Evolutionary conservation across 53 echinoderm and acorn worm genomes (phyloP).

Genomic region (Crossaster papposus): DNA sequence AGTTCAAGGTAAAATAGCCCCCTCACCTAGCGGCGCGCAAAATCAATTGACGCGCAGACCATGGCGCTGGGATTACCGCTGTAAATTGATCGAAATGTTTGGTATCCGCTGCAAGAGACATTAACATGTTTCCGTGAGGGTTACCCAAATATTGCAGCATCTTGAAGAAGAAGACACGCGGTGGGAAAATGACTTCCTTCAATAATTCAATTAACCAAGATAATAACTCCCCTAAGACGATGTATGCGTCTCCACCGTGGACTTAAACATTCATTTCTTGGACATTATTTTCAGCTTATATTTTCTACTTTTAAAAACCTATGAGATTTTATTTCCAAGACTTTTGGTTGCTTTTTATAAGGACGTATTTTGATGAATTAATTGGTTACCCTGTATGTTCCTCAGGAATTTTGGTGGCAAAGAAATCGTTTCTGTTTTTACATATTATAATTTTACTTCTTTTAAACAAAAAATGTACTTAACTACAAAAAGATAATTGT

Average conservation of each 20-base stretch:
- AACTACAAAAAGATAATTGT: background rate
- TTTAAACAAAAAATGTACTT: background rate
- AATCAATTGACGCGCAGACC: constrained; percentile 40
- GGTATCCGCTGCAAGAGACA: constrained; percentile 14
- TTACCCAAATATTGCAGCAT: constrained; percentile 40
- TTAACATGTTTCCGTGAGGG: constrained; percentile 46
- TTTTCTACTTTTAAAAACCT: too few relatives aligned
- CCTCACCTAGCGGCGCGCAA: background rate
- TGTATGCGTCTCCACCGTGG: background rate
- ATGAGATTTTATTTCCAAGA: too few relatives aligned
- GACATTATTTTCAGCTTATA: too few relatives aligned
- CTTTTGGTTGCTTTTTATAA: too few relatives aligned
- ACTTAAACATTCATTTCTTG: background rate
- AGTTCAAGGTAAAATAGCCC: background rate
- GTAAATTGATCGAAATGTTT: constrained; percentile 46
- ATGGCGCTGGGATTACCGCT: constrained; percentile 24
- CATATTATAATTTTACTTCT: background rate
- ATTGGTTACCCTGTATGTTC: background rate
- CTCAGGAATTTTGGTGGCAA: background rate
- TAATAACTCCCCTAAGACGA: background rate
- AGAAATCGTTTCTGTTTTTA: background rate
- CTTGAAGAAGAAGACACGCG: constrained; percentile 29
- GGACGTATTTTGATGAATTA: too few relatives aligned
- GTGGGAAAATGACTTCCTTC: constrained; percentile 28
- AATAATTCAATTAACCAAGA: background rate